Conservation (phyloP, 2,888 invertebrate genomes). For the Acleris literana region DNA sequence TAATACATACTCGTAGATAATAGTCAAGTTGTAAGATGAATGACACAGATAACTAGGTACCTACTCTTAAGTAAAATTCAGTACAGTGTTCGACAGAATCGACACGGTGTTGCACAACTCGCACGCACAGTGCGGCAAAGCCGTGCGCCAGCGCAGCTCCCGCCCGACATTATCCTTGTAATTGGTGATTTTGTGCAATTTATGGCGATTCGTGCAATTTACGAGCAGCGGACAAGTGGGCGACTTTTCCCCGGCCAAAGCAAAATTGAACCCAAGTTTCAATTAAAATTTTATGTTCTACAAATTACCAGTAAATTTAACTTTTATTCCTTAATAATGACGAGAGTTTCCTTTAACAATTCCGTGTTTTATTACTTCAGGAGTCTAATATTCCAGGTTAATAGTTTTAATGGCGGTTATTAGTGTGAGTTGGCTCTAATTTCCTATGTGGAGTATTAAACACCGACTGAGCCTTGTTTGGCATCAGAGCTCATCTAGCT, state of each 20-base stretch:
- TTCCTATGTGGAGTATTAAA: slow-evolving; percentile 1
- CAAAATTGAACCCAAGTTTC: slow-evolving; percentile 69
- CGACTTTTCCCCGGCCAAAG: slow-evolving; percentile 61
- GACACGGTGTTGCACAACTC: slow-evolving; percentile 1
- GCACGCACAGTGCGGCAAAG: slow-evolving; percentile 4
- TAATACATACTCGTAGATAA: not conserved
- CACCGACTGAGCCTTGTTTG: slow-evolving; percentile 14
- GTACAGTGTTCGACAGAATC: slow-evolving; percentile 46
- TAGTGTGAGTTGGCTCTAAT: slow-evolving; percentile 16
- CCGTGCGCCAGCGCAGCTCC: slow-evolving; percentile 44
- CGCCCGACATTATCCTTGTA: slow-evolving; percentile 75
- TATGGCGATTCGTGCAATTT: slow-evolving; percentile 79
- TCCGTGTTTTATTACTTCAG: not conserved
- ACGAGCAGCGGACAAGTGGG: slow-evolving; percentile 80
- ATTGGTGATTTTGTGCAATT: slow-evolving; percentile 81
- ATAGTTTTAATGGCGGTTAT: slow-evolving; percentile 29
- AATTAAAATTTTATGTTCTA: slow-evolving; percentile 76
- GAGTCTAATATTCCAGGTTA: slow-evolving; percentile 6
- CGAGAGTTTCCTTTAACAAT: slow-evolving; percentile 20
- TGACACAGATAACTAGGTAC: not conserved
- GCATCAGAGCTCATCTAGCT: slow-evolving; percentile 20
- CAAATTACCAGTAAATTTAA: slow-evolving; percentile 78
- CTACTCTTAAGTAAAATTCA: no score
- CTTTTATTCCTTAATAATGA: slow-evolving; percentile 31
- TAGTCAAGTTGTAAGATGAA: not conserved